These are phyloP conservation scores for Sebastes hubbsi DNA, from an alignment of 2,797 vertebrate species.

Conservation along the genomic window DNA sequence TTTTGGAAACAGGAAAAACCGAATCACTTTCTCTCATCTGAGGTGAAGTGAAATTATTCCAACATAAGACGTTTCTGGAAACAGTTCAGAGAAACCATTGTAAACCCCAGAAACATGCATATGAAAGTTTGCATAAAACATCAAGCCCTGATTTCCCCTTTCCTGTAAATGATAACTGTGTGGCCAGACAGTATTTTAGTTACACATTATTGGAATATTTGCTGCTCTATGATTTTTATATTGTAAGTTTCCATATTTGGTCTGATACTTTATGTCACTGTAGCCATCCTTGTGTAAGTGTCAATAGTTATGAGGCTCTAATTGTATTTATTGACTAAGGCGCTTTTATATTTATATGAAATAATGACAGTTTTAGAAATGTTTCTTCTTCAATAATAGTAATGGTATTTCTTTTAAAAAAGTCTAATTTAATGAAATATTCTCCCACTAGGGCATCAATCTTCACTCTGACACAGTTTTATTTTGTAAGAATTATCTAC, in stretches of 20 bases:
- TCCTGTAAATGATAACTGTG: conserved; percentile 37
- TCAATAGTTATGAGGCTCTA: background rate
- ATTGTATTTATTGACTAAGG: background rate
- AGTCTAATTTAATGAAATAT: background rate
- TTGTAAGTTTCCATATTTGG: conserved; percentile 11
- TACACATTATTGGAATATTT: conserved; percentile 20
- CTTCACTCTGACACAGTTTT: background rate
- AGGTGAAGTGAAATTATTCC: conserved; percentile 46
- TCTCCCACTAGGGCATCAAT: background rate
- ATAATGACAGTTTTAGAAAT: background rate
- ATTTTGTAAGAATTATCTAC: background rate
- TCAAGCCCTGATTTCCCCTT: background rate
- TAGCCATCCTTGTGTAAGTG: background rate
- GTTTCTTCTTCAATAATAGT: background rate
- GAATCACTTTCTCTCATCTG: conserved; percentile 38
- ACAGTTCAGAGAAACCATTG: conserved; percentile 38
- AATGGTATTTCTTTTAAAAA: too few species aligned
- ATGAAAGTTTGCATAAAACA: conserved; percentile 40
- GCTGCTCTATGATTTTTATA: background rate
- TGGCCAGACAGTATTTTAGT: conserved; percentile 41
- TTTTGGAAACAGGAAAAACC: conserved; percentile 37
- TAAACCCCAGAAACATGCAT: conserved; percentile 4
- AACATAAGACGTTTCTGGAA: conserved; percentile 51
- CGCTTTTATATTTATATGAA: background rate
- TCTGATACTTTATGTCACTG: background rate